Evolutionary conservation across 2,888 invertebrate genomes (phyloP).

Genomic region (Orchesella flavescens): DNA sequence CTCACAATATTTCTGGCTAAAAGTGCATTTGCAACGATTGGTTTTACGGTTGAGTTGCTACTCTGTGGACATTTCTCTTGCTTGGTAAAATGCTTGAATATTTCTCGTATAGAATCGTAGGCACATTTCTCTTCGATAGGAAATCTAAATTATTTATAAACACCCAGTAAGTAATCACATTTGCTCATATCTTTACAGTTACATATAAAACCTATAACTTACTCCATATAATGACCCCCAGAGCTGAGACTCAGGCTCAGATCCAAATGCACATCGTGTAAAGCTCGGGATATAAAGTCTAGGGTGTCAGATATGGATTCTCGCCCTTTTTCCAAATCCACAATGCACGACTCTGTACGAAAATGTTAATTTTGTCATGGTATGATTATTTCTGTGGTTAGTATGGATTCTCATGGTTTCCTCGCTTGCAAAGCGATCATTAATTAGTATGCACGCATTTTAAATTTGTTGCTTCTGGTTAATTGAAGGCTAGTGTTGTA

Average conservation of each 20-base stretch:
- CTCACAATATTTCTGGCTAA: conserved; percentile 53
- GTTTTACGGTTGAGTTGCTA: conserved; percentile 27
- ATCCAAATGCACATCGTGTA: conserved; percentile 53
- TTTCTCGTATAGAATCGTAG: conserved; percentile 51
- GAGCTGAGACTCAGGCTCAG: conserved; percentile 56
- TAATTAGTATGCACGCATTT: no score
- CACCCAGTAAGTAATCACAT: no score
- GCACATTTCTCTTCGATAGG: conserved; percentile 61
- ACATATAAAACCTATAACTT: no score
- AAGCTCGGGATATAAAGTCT: conserved; percentile 29
- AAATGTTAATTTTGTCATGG: neutral
- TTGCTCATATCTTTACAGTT: no score
- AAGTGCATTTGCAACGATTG: conserved; percentile 32
- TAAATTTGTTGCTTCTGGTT: no score
- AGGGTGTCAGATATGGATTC: conserved; percentile 38
- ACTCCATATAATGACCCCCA: conserved; percentile 64
- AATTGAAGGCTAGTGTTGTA: neutral
- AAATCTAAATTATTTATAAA: conserved; percentile 34
- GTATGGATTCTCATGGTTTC: neutral
- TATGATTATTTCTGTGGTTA: neutral
- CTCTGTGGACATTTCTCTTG: conserved; percentile 40
- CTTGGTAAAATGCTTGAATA: conserved; percentile 48
- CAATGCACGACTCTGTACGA: conserved; percentile 39
- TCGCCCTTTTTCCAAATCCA: neutral
- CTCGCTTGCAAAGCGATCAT: no score